A percentile compares a stretch with the other conserved stretches of the same genome.
These are phyloP conservation scores for Ciconia boyciana DNA, from an alignment of 2,113 vertebrate species.

Conservation along the genomic window DNA sequence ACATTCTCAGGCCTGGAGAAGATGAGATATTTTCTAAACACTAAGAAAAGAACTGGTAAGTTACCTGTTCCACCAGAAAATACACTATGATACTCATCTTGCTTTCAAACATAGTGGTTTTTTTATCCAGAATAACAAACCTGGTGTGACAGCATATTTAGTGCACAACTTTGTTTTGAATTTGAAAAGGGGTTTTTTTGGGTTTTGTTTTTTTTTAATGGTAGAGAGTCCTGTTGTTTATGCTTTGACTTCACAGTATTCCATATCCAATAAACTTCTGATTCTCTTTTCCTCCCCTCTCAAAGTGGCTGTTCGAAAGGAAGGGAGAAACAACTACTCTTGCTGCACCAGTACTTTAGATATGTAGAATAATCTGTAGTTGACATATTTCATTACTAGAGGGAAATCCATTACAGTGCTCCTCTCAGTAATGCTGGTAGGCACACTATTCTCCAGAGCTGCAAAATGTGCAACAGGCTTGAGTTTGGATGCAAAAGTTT, in stretches of 20 bases:
- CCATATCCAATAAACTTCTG: not conserved
- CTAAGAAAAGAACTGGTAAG: not conserved
- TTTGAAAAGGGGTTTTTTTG: not conserved
- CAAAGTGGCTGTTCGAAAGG: not conserved
- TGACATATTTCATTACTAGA: slow-evolving; percentile 35
- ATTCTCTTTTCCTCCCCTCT: not conserved
- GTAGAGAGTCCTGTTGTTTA: not conserved
- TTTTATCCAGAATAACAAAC: not conserved
- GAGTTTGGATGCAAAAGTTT: not conserved
- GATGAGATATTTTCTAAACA: not conserved
- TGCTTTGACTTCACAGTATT: not conserved
- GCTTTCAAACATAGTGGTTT: not conserved
- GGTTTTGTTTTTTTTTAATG: not conserved
- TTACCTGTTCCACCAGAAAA: not conserved
- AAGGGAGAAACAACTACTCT: not conserved
- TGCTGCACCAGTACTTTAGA: not conserved
- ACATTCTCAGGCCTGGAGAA: not conserved
- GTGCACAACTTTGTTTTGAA: not conserved
- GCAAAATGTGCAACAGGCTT: not conserved
- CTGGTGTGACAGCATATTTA: not conserved
- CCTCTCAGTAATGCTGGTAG: not conserved
- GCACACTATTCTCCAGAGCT: not conserved
- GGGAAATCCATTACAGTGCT: slow-evolving; percentile 16
- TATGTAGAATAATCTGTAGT: not conserved
- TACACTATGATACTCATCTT: not conserved